Base-by-base conservation (phyloP, 1,140 invertebrate genomes). In the Musca domestica region DNA sequence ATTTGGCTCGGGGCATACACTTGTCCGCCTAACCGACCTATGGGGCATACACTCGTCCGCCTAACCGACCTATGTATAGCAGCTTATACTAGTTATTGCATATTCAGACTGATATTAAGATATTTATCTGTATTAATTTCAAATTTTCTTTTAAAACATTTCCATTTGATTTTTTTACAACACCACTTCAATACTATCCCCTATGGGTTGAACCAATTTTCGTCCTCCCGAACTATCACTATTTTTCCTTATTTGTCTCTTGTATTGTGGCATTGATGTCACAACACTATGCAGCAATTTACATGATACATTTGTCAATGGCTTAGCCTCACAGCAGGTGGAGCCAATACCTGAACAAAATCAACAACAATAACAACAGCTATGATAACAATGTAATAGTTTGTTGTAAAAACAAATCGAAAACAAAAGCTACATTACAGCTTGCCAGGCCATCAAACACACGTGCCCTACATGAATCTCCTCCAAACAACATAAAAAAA, bases 241-340 rank as follows among this genome's bases (percentile, higher is more conserved):
- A 30, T 30, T 30, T 30, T 22, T 54, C 20, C 12, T 10, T 54
- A 5, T 54, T 25, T 23, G 22, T 58, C 27, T n/a, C 15, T 58
- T 58, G 9, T n/a, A 25, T 25, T 15, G 14, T n/a, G 54, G 14
- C 23, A 58, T 58, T 58, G 23, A 30, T 58, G 54, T 23, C 15
- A 25, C 22, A 54, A n/a, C n/a, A n/a, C n/a, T n/a, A 20, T 54
- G 52, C 54, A 27, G 54, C 54, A 58, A 58, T 58, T 58, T 58
- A 25, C 54, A 58, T 58, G 27, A 27, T 27, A 14, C 54, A 30
- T 58, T 58, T 58, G 54, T 23, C 54, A 58, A 3, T 58, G 54
- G 25, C 14, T 58, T 12, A 22, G 17, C 27, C 9, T 30, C 27
- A 9, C 27, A 30, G 27, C 27, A 3, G 10, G 6, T 30, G 14